Evolutionary conservation across 2,888 invertebrate genomes (phyloP), one percentile per base, ranked within the genome.

Genomic region (Andrena praecox): DNA sequence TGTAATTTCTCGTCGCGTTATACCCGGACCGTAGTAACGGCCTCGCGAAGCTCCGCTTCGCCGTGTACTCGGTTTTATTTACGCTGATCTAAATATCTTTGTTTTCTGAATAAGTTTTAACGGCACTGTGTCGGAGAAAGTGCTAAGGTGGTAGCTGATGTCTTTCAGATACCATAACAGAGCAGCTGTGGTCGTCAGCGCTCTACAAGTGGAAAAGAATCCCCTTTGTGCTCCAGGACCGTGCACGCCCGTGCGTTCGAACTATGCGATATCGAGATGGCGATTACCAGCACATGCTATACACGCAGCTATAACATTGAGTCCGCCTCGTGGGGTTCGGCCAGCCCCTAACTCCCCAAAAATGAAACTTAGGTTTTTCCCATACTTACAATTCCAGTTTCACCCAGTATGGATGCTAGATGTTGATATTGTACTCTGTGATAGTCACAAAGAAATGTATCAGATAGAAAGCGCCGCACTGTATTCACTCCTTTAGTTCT

Each of bases 141-240:
- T 87, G 87, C 86, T 91, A 92, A 92, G 92, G 87, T 90, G 86
- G 80, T 77, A 91, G 91, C 90, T 84, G 77, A 87, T 91, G 62
- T 91, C 91, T 94, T 95, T 91, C 94, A 98, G 98, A 95, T 98
- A 98, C 94, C 98, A 98, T 95, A 98, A 98, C 94, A 96, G 98
- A 87, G 98, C 98, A 94, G 98, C 98, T 80, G 97, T 98, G 88
- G 98, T 98, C 79, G 97, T 98, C 94, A 98, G 98, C 94, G 98
- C 98, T 72, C 95, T 98, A 81, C 98, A 98, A 95, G 98, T 98
- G 89, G 98, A 98, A 94, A 98, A 98, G 94, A 97, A 98, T 95
- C 98, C 98, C 70, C 96, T 98, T 85, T 97, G 97, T 59, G 97
- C 97, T 80, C 97, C 97, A n/a, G 98, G 98, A 62, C 98, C 98